phyloP scores from a whole-genome alignment of 1,140 invertebrate genomes.

The Pararge aegeria region DNA sequence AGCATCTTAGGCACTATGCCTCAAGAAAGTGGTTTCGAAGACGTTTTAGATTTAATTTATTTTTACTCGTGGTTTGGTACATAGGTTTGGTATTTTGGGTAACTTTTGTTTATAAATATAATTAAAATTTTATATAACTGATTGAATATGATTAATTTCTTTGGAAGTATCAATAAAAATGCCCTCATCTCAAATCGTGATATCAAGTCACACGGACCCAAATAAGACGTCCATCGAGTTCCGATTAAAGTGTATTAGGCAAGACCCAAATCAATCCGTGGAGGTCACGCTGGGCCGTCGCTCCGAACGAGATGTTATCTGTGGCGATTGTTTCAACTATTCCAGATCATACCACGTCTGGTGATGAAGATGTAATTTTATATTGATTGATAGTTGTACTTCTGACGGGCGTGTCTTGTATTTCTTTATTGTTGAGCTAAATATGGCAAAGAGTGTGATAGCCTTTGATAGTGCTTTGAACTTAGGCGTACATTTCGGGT shows the following conservation, averaged over 20 bases:
- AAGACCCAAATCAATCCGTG: slow-evolving; percentile 17
- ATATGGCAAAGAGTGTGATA: background rate
- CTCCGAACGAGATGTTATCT: slow-evolving; percentile 1
- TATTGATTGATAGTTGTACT: slow-evolving; percentile 4
- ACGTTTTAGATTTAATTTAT: too few species aligned
- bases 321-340: slow-evolving; percentile 7
- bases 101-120: too few species aligned
- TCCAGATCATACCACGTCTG: slow-evolving; percentile 5
- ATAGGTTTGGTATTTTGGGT: too few species aligned
- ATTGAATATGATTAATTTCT: background rate
- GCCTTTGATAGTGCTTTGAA: background rate
- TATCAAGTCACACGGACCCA: slow-evolving; percentile 5
- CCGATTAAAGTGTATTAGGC: slow-evolving; percentile 20
- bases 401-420: background rate
- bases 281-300: slow-evolving; percentile 11
- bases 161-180: slow-evolving; percentile 3
- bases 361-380: slow-evolving; percentile 7
- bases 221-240: slow-evolving; percentile 9
- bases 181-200: slow-evolving; percentile 4
- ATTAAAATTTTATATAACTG: too few species aligned
- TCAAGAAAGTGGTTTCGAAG: too few species aligned
- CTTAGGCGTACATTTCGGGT: too few species aligned
- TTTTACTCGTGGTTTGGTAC: too few species aligned
- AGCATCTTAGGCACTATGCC: too few species aligned
- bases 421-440: background rate